A percentile compares a stretch with the other conserved stretches of the same genome.
phyloP scores from a whole-genome alignment of 2,888 invertebrate species.

The Vanessa cardui region DNA sequence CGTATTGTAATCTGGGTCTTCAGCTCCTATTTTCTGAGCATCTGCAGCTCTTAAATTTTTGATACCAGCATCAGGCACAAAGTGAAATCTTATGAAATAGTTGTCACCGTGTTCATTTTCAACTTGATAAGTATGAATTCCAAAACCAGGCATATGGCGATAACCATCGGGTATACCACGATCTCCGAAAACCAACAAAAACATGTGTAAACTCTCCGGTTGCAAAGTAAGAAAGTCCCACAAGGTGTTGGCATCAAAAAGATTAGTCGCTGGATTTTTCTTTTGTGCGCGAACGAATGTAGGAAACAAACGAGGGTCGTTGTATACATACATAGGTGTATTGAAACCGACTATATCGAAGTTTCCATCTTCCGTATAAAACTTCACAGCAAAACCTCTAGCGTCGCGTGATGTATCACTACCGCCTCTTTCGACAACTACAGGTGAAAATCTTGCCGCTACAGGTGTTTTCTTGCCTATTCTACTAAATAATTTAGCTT shows the following conservation, averaged over 20 bases:
- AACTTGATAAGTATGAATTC: constrained; percentile 94
- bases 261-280: constrained; percentile 92
- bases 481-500: constrained; percentile 87
- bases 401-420: constrained; percentile 93
- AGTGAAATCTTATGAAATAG: constrained; percentile 93
- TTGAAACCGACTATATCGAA: constrained; percentile 96
- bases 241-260: constrained; percentile 93
- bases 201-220: constrained; percentile 92
- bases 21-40: constrained; percentile 85
- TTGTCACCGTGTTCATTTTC: constrained; percentile 87
- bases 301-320: constrained; percentile 93
- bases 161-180: constrained; percentile 95
- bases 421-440: constrained; percentile 92
- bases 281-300: constrained; percentile 96
- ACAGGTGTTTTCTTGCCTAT: constrained; percentile 90
- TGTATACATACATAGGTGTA: constrained; percentile 93
- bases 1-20: constrained; percentile 92
- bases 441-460: constrained; percentile 89
- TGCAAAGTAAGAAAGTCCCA: constrained; percentile 95
- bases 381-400: constrained; percentile 94
- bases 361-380: constrained; percentile 94
- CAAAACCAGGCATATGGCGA: constrained; percentile 96
- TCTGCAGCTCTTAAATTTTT: constrained; percentile 86
- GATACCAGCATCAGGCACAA: constrained; percentile 93
- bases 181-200: constrained; percentile 91